Conservation (phyloP, 2,888 invertebrate genomes). For the Cheilosia variabilis region DNA sequence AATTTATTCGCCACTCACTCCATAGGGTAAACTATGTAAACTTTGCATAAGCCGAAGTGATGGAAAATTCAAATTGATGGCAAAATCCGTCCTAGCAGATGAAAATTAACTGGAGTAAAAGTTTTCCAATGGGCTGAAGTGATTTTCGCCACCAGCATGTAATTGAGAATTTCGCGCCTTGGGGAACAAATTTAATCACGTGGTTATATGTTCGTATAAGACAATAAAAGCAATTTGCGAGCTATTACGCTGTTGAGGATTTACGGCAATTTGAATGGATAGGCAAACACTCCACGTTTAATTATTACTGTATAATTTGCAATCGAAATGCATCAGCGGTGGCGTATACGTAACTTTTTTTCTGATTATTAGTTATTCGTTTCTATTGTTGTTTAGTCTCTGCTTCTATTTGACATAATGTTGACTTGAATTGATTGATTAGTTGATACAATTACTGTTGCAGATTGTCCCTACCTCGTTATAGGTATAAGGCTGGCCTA, state of each 20-base stretch:
- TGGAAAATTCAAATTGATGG: conserved; percentile 4
- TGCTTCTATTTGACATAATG: too few relatives aligned
- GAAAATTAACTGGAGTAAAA: conserved; percentile 11
- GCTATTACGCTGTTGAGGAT: conserved; percentile 5
- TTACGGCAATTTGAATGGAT: conserved; percentile 8
- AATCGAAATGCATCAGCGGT: neutral
- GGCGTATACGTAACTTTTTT: conserved; percentile 6
- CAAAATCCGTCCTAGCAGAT: conserved; percentile 3
- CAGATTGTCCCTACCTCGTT: too few relatives aligned
- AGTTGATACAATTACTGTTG: too few relatives aligned
- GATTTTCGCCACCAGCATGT: conserved; percentile 30
- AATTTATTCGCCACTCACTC: conserved; percentile 29
- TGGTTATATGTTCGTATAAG: conserved; percentile 10
- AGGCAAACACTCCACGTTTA: neutral
- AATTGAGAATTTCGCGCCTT: conserved; percentile 39
- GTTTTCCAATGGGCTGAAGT: conserved; percentile 16
- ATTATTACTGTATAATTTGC: neutral
- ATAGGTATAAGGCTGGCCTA: too few relatives aligned
- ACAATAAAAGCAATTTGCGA: conserved; percentile 21
- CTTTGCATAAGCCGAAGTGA: neutral
- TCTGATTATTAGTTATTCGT: neutral
- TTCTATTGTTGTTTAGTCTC: too few relatives aligned
- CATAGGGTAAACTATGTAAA: neutral
- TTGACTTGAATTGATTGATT: too few relatives aligned
- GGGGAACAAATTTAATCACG: conserved; percentile 22